Evolutionary conservation across 2,797 vertebrate genomes (phyloP).

Genomic region (Todus mexicanus): DNA sequence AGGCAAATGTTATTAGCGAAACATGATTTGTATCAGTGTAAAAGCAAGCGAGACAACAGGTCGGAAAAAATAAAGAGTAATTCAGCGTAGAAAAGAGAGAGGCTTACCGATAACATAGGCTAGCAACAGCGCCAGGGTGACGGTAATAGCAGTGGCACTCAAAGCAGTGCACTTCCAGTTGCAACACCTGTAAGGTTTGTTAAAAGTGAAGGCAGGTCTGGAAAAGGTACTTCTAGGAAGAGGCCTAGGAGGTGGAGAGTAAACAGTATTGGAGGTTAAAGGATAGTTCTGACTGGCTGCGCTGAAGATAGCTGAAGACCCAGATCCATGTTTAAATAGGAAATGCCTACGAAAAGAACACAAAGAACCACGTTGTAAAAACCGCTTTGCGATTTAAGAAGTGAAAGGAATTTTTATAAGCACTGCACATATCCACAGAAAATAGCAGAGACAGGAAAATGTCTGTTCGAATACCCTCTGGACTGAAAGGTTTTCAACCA

Average conservation of each 20-base stretch:
- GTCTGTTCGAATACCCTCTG: not conserved
- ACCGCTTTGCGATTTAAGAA: not conserved
- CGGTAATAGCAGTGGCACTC: slow-evolving; percentile 90
- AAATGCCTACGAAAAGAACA: slow-evolving; percentile 84
- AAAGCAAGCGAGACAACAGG: not conserved
- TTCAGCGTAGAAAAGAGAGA: not conserved
- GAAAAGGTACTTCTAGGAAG: slow-evolving; percentile 93
- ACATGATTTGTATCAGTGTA: not conserved
- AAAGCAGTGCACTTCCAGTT: slow-evolving; percentile 96
- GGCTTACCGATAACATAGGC: slow-evolving; percentile 94
- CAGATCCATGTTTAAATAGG: slow-evolving; percentile 95
- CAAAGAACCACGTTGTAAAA: slow-evolving; percentile 49
- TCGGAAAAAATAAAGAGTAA: not conserved
- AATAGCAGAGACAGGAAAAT: not conserved
- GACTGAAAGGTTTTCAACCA: not conserved
- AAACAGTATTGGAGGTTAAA: slow-evolving; percentile 93
- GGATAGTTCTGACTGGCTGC: slow-evolving; percentile 94
- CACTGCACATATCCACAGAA: not conserved
- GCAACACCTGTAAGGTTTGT: slow-evolving; percentile 95
- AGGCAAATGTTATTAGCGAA: not conserved
- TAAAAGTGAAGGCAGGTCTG: slow-evolving; percentile 92
- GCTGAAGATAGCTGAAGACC: slow-evolving; percentile 92
- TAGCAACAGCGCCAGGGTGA: slow-evolving; percentile 89
- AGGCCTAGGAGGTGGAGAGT: slow-evolving; percentile 92
- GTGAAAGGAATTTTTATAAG: not conserved